Base-by-base conservation (phyloP, 2,113 vertebrate genomes). In the Aythya baeri region DNA sequence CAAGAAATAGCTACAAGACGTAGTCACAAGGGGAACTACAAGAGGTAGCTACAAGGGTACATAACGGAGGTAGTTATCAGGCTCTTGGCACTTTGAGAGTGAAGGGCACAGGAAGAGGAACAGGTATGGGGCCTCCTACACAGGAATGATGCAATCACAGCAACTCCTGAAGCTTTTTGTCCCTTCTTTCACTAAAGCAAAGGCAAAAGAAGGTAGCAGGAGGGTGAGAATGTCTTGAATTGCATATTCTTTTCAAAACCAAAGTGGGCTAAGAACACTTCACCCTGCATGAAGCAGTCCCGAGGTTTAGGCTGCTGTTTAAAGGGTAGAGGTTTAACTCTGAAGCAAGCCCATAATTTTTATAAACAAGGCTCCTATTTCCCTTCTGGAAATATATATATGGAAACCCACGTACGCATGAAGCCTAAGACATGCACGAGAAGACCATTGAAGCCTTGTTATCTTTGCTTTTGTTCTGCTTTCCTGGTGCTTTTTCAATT, bases 281-380 rank as follows among this genome's bases (percentile, higher is more conserved):
- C 70, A 20, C 76, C 83, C 79, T 78, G 87, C 96, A 90, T 81
- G 23, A 81, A 96, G 88, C 89, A 22, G 11, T 81, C 73, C 79
- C 66, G 63, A 15, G 43, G 83, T 66, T 93, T 58, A 93, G 96
- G 92, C 91, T 86, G 90, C 76, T 91, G 83, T 87, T 96, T 74
- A 83, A 80, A 94, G 93, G 67, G 59, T 43, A 80, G 82, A 94
- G 95, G 84, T 97, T 96, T 82, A 92, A 91, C 77, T 95, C 13
- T 0, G 81, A 94, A 95, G 93, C 87, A 94, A 97, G 93, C 75
- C 91, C 95, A 73, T 96, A 86, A 97, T 97, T 98, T 97, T 96
- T 95, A 82, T 96, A 97, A 98, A 96, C 89, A 96, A 72, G 86
- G 81, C 68, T 96, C 85, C 70, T 74, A 72, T 95, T 94, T 89